A percentile compares a stretch with the other conserved stretches of the same genome.
These are phyloP conservation scores for cat (Felis catus) DNA, from an alignment of 2,113 vertebrate species.

Conservation along the genomic window F.catus_Fca126_mat1.0 CM031413.1:141498501-141499000, in stretches of 20 bases:
- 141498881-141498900: background rate
- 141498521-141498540: background rate
- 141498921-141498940: background rate
- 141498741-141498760: background rate
- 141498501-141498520: background rate
- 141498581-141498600: background rate
- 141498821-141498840: background rate
- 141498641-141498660: background rate
- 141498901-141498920: background rate
- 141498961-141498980: background rate
- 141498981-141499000: background rate
- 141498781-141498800: background rate
- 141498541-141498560: background rate
- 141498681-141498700: background rate
- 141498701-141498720: background rate
- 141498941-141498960: background rate
- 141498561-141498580: background rate
- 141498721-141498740: background rate
- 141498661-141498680: background rate
- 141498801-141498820: background rate
- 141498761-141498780: background rate
- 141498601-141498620: background rate
- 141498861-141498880: background rate
- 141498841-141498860: background rate
- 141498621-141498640: background rate